A percentile compares a stretch with the other conserved stretches of the same genome.
phyloP scores from a whole-genome alignment of 2,113 vertebrate species.

The Hiodon alosoides region DNA sequence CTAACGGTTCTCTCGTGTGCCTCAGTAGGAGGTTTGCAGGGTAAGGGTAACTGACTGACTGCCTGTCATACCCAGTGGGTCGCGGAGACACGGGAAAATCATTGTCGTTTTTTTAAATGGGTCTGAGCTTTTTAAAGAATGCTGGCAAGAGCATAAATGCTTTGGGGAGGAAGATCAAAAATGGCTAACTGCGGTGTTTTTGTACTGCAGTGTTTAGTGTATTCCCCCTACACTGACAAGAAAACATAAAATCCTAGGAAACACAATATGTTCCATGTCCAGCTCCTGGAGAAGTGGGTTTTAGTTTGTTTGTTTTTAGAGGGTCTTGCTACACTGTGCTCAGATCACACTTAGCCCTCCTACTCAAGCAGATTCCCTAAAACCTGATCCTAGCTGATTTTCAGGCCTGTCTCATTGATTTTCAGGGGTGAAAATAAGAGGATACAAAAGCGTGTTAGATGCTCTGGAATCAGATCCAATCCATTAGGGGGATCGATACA shows the following conservation, averaged over 20 bases:
- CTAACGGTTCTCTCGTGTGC: neutral
- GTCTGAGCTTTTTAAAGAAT: no score
- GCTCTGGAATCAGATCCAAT: conserved; percentile 90
- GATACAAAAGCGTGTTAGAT: conserved; percentile 79
- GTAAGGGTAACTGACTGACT: neutral
- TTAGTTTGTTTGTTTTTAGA: neutral
- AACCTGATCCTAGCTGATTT: conserved; percentile 79
- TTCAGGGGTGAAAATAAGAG: conserved; percentile 76
- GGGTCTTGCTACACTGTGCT: neutral
- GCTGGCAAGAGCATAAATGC: no score
- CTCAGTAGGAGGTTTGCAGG: neutral
- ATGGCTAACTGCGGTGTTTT: no score
- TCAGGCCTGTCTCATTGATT: conserved; percentile 83
- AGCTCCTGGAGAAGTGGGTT: neutral
- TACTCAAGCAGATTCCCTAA: conserved; percentile 63
- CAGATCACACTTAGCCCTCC: conserved; percentile 12
- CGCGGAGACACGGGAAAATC: neutral
- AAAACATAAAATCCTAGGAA: neutral
- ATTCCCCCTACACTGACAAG: no score
- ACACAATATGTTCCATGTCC: neutral
- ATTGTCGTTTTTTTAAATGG: no score
- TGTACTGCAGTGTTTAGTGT: no score
- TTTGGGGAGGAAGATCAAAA: no score
- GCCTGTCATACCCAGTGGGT: no score
- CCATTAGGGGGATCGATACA: conserved; percentile 92